Evolutionary conservation across 2,113 vertebrate genomes (phyloP), one percentile per base, ranked within the genome.

Genomic region (Dromas ardeola): DNA sequence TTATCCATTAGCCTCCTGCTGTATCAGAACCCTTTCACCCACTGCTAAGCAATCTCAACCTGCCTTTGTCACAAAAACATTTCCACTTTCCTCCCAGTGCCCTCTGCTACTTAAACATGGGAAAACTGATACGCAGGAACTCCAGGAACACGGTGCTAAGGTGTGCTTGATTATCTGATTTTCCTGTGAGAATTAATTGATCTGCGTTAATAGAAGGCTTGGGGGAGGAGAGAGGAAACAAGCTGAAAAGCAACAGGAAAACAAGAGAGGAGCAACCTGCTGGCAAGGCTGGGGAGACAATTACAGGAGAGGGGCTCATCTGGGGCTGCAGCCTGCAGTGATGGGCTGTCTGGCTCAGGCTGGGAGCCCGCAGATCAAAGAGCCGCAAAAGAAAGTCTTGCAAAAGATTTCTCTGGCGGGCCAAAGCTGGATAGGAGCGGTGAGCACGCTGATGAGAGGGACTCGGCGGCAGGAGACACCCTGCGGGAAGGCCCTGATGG

Each of bases 51-150:
- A 9, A 66, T 30, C 40, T 56, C 79, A 90, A 17, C 19, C 32
- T 42, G 27, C 58, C 30, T 95, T 38, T 73, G 47, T 5, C n/a
- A 53, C 66, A 66, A 84, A 77, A 80, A 8, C 36, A 20, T 55
- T 43, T 49, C 40, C 53, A 40, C 3, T 45, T 88, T 45, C 53
- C 29, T 70, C 30, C 40, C n/a, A 13, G 38, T 49, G 67, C 45
- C 76, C 73, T 67, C 66, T 90, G 53, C 74, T 62, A 19, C 29
- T 62, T 12, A 23, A 73, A 22, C 0, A 1, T 0, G 19, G 43
- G 66, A 21, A 72, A 21, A n/a, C 29, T 4, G 62, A 10, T 1
- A 5, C 0, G 18, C 62, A 32, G 47, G 6, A 45, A 5, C 9
- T 45, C 3, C 63, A 65, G 81, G 73, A 56, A 8, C 21, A 5